Percentiles rank a stretch among this genome's conserved stretches.
phyloP scores from a whole-genome alignment of 2,797 vertebrate species.

The Gadopsis marmoratus region DNA sequence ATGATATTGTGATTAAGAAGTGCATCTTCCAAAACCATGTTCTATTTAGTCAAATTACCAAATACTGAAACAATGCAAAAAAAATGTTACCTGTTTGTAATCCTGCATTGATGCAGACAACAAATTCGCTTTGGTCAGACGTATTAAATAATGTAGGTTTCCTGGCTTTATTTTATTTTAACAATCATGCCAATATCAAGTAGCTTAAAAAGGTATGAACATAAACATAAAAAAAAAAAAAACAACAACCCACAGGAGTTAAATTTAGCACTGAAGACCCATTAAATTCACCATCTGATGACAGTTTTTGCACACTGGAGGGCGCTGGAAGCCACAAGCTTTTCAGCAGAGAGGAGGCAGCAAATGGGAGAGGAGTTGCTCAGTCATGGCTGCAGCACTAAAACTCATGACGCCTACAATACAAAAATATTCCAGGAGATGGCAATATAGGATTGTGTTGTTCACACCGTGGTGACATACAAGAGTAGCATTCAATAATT shows the following conservation, averaged over 20 bases:
- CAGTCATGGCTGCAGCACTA: constrained; percentile 23
- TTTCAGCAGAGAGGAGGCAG: not conserved
- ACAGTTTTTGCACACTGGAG: constrained; percentile 34
- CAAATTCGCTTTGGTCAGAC: not conserved
- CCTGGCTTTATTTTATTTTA: not conserved
- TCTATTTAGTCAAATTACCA: not conserved
- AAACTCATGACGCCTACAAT: constrained; percentile 37
- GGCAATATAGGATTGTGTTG: constrained; percentile 63
- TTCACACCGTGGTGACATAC: not conserved
- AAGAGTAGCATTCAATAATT: constrained; percentile 12
- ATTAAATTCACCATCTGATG: not conserved
- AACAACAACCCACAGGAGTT: not conserved
- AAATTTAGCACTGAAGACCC: not conserved
- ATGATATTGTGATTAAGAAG: not conserved
- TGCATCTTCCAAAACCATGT: not conserved
- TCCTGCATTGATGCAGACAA: not conserved
- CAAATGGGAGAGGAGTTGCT: not conserved
- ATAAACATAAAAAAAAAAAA: not conserved
- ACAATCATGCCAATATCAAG: not conserved
- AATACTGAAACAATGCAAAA: not conserved
- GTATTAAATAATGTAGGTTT: not conserved
- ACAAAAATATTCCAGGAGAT: constrained; percentile 66
- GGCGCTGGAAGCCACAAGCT: constrained; percentile 53
- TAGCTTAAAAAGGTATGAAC: not conserved
- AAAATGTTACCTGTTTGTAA: not conserved